Evolutionary conservation across 2,888 invertebrate genomes (phyloP), one percentile per base, ranked within the genome.

Genomic region (Epistrophe eligans): DNA sequence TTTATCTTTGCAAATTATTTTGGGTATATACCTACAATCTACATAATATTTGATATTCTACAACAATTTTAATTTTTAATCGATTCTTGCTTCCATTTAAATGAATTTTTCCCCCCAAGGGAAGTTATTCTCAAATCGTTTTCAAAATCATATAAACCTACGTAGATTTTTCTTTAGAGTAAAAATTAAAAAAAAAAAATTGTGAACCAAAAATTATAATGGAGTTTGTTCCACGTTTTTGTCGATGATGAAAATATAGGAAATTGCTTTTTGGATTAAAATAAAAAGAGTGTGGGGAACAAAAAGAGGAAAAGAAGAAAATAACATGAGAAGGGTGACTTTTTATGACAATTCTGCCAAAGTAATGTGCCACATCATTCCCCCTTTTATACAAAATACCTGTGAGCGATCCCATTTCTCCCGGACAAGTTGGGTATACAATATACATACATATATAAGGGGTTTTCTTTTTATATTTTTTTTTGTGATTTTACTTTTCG

Each of bases 221-320:
- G 70, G 79, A 62, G 83, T 76, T 72, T 62, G 24, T 62, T 62
- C 62, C 24, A 43, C 15, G 40, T 48, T 32, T 28, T n/a, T 35
- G 62, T 28, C 24, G 73, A 85, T 85, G 82, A 82, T 32, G 48
- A 64, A 82, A 87, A 82, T 48, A 79, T 71, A 82, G 85, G 77
- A 87, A 87, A 87, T 87, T 87, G 85, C 82, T 87, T 87, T 87
- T 79, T 67, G 28, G 72, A 77, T 64, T 58, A 52, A 72, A 67
- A 67, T 2, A 24, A 24, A 24, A 24, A 24, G 3, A 24, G 24
- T 2, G 38, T 4, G 11, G 24, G 38, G 4, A 45, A 67, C 43
- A 58, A 40, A 19, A 24, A 13, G 0, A 66, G n/a, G 60, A 62
- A 32, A n/a, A 52, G 48, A 48, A 66, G 52, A 70, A 50, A 50